phyloP scores from a whole-genome alignment of 2,888 invertebrate species.

The Rhamnusium bicolor region DNA sequence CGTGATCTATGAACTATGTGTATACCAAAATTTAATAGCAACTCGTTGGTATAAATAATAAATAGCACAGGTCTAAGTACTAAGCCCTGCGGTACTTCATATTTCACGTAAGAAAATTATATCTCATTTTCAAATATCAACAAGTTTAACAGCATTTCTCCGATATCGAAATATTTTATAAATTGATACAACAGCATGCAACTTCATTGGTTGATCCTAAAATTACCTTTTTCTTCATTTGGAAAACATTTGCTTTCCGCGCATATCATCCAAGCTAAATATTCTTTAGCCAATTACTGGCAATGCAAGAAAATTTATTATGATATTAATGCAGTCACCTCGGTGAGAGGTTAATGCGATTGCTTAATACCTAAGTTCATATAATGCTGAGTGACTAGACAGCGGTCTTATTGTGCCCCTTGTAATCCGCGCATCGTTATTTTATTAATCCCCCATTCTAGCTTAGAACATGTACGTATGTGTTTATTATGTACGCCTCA shows the following conservation, averaged over 20 bases:
- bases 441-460: slow-evolving; percentile 46
- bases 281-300: slow-evolving; percentile 30
- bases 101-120: too few species aligned
- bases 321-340: slow-evolving; percentile 50
- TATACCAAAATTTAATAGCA: too few species aligned
- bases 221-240: not conserved
- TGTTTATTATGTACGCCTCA: slow-evolving; percentile 39
- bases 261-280: slow-evolving; percentile 11
- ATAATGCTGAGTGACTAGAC: slow-evolving; percentile 44
- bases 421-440: slow-evolving; percentile 49
- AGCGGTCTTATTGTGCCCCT: slow-evolving; percentile 44
- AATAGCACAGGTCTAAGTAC: too few species aligned
- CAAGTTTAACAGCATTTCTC: too few species aligned
- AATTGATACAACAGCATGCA: too few species aligned
- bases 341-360: slow-evolving; percentile 50
- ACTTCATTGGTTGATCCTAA: too few species aligned
- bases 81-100: too few species aligned
- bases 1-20: too few species aligned
- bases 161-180: too few species aligned
- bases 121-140: too few species aligned
- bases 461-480: slow-evolving; percentile 30
- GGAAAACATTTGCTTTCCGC: not conserved
- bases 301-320: slow-evolving; percentile 39
- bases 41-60: too few species aligned
- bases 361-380: slow-evolving; percentile 47